These are phyloP conservation scores for Drosophila limbata DNA, from an alignment of 2,888 invertebrate species.

Conservation along the genomic window DNA sequence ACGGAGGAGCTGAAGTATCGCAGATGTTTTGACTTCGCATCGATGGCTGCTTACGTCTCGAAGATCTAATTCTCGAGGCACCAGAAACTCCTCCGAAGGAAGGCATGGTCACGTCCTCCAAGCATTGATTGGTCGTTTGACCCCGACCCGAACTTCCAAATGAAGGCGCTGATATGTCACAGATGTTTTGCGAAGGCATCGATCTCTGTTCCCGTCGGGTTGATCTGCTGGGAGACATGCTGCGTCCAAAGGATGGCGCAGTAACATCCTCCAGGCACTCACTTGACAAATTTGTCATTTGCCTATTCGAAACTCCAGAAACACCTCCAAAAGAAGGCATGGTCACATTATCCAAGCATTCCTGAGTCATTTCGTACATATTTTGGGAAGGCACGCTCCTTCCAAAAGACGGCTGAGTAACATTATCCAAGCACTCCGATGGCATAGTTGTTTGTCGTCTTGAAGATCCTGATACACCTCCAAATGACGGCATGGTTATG, in stretches of 20 bases:
- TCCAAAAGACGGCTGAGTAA: constrained; percentile 12
- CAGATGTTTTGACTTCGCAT: constrained; percentile 2
- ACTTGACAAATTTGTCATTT: constrained; percentile 4
- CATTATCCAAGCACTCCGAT: constrained; percentile 1
- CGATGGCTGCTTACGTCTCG: constrained; percentile 1
- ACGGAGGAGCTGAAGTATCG: constrained; percentile 11
- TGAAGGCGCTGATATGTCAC: constrained; percentile 5
- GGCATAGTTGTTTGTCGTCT: neutral
- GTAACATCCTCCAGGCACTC: constrained; percentile 37
- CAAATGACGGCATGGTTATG: constrained; percentile 26
- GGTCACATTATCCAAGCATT: constrained; percentile 22
- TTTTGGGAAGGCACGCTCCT: neutral
- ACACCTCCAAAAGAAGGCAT: constrained; percentile 25
- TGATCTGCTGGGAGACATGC: neutral
- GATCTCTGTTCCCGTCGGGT: constrained; percentile 5
- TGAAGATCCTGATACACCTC: constrained; percentile 1
- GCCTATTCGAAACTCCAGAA: neutral
- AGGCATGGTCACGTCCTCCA: constrained; percentile 29
- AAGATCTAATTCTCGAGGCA: neutral
- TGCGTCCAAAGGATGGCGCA: constrained; percentile 26
- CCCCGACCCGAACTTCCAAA: neutral
- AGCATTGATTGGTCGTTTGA: constrained; percentile 3
- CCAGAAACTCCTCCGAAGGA: constrained; percentile 22
- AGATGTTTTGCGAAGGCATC: constrained; percentile 6
- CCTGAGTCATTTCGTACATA: neutral